Evolutionary conservation across 2,888 invertebrate genomes (phyloP).

Genomic region (Caenorhabditis panamensis): DNA sequence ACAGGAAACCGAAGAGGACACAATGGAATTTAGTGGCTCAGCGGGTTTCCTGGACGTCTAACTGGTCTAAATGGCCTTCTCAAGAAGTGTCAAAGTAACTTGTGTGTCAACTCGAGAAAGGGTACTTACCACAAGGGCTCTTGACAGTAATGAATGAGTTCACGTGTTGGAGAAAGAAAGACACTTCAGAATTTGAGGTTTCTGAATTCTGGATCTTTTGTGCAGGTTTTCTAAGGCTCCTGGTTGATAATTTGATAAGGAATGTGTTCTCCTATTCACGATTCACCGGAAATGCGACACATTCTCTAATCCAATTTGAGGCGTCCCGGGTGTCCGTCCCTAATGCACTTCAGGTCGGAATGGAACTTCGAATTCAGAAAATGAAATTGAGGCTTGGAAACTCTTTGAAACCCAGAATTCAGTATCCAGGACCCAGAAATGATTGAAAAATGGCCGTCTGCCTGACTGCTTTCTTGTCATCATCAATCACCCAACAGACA

Average conservation of each 20-base stretch:
- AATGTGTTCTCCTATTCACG: background rate
- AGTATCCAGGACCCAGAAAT: too few relatives aligned
- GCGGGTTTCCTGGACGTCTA: too few relatives aligned
- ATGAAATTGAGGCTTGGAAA: background rate
- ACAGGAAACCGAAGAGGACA: constrained; percentile 52
- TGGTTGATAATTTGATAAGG: background rate
- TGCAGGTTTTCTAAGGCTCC: background rate
- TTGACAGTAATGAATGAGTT: background rate
- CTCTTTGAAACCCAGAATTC: too few relatives aligned
- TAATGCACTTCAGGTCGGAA: background rate
- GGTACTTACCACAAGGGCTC: background rate
- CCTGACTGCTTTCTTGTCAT: constrained; percentile 35
- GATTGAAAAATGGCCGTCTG: constrained; percentile 29
- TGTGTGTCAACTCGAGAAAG: background rate
- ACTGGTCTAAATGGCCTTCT: constrained; percentile 8
- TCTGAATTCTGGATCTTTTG: background rate
- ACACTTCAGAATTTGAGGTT: background rate
- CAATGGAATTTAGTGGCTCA: constrained; percentile 56
- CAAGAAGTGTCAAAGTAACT: background rate
- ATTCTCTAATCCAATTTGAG: background rate
- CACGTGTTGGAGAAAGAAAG: background rate
- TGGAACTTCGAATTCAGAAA: background rate
- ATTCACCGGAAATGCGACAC: background rate
- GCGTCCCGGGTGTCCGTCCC: background rate
- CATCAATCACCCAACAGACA: constrained; percentile 40